Evolutionary conservation across 2,888 invertebrate genomes (phyloP), one percentile per base, ranked within the genome.

Genomic region (Pyralis farinalis): DNA sequence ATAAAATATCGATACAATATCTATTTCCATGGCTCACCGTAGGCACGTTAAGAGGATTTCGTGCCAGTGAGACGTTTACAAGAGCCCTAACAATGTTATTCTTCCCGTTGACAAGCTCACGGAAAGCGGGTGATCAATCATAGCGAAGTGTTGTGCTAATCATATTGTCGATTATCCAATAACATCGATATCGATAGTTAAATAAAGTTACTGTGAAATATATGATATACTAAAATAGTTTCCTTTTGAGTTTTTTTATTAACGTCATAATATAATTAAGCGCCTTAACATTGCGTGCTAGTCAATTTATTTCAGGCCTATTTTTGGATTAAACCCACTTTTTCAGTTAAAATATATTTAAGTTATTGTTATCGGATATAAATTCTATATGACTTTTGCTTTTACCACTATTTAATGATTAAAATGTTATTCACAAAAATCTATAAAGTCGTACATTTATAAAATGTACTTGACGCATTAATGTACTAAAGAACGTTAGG

Each of bases 51-150:
- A 82, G 76, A 75, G 76, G 78, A 82, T 84, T 84, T 77, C 50
- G 71, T 70, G 55, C 64, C 72, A 71, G 63, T 70, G 71, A 79
- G 74, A 77, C 77, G 75, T 78, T 81, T 82, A 86, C 83, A 81
- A 79, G 78, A 66, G 73, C 70, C 63, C 69, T 78, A 78, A 81
- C 84, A 87, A 79, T 84, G 84, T 86, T 86, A 84, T 88, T 87
- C 81, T 83, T 77, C 71, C 74, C 53, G 73, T 71, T 82, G 82
- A 82, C 83, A 82, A 79, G 79, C 76, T 66, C 65, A 63, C 59
- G 72, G 65, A 65, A 74, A 66, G 69, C 63, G 64, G 55, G 63
- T 72, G 75, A 87, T 87, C 84, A 84, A 85, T 86, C 86, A 86
- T 81, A 59, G 49, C 54, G 46, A 60, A 83, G 79, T 69, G 80